Evolutionary conservation across 2,113 vertebrate genomes (phyloP), one percentile per base, ranked within the genome.

Genomic region (Cyanoderma ruficeps): DNA sequence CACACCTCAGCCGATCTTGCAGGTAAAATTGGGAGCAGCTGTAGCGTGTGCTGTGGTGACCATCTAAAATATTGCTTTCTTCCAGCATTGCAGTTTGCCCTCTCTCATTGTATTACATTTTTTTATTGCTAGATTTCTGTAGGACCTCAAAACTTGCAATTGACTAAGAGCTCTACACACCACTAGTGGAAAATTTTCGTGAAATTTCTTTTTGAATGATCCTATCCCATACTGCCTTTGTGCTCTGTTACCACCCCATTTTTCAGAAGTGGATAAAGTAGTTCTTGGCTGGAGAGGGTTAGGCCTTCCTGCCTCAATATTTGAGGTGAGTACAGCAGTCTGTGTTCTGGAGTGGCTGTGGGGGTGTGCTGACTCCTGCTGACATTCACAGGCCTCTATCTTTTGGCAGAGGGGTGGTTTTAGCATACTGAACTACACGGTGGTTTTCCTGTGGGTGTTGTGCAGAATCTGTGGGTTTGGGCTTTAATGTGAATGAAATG

Each of bases 301-400:
- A 15, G 11, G 5, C 18, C 33, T 83, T 33, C 17, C 13, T 71
- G 27, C 41, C 33, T 63, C 60, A 24, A 0, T 79, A 7, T 75
- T 78, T 1, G 7, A 30, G 28, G 10, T 0, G 1, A 42, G 4
- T 42, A 10, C 3, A 1, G 18, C 39, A 33, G 4, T 20, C 25
- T 67, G 46, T 75, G 30, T 11, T 52, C 44, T 56, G 24, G 16
- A 10, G 77, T 31, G 65, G 57, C 52, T 63, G 52, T 42, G 52
- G 52, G 46, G 17, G 7, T 83, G 31, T 44, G 24, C 46, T 65
- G 41, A 41, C 63, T 94, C 84, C 55, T 65, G 50, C 44, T 67
- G 28, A 27, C n/a, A 41, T 41, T 42, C 72, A 49, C 11, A 28
- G 39, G 30, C 56, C 65, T 49, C 2, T 17, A 0, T 56, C 41